Conservation (phyloP, 1,140 invertebrate species). For the Lucilia cuprina region DNA sequence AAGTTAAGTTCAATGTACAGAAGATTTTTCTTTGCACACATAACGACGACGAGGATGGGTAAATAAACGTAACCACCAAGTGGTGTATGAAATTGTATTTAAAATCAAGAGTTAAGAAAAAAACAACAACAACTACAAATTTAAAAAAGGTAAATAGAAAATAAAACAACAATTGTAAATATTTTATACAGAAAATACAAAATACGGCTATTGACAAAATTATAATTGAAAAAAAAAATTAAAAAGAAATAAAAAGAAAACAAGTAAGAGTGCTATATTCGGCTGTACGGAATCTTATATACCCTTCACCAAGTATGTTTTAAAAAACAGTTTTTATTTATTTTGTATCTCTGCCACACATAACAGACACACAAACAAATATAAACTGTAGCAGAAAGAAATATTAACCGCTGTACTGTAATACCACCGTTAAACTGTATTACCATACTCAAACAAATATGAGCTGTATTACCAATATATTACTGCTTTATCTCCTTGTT, state of each 20-base stretch:
- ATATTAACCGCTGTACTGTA: no score
- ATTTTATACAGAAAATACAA: neutral
- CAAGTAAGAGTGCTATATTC: neutral
- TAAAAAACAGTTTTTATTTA: no score
- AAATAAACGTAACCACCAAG: no score
- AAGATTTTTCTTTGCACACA: neutral
- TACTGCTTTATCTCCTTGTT: no score
- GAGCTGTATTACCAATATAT: no score
- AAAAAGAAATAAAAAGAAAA: neutral
- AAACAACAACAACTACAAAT: neutral
- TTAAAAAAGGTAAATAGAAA: conserved; percentile 6
- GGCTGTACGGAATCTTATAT: neutral
- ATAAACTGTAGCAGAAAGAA: no score
- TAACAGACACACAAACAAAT: no score
- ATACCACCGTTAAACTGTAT: no score
- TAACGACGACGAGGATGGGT: neutral
- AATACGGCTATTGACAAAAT: neutral
- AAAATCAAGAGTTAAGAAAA: neutral
- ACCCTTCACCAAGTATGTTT: no score
- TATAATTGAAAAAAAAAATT: neutral
- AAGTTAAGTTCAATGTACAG: conserved; percentile 4
- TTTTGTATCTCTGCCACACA: no score
- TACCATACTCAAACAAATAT: no score
- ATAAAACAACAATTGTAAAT: conserved; percentile 7
- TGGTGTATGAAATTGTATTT: neutral